Conservation (phyloP, 2,888 invertebrate genomes). For the Melangyna quadrimaculata region DNA sequence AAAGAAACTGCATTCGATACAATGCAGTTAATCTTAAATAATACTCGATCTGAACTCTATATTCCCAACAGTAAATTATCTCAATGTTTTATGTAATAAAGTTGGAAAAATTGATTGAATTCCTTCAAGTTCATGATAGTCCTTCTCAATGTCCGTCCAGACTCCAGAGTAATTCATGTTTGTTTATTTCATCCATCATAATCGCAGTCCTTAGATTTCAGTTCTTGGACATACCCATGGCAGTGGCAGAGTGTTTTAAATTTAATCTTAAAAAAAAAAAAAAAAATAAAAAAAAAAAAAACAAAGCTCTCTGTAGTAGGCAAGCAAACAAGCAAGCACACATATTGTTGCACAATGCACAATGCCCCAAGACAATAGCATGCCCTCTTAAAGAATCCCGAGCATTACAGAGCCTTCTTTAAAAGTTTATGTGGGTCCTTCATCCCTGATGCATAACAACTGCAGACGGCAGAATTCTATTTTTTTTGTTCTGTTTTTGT, state of each 20-base stretch:
- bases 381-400: constrained; percentile 23
- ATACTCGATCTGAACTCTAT: not conserved
- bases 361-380: constrained; percentile 48
- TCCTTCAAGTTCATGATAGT: constrained; percentile 22
- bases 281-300: not conserved
- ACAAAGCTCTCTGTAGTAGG: not conserved
- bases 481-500: not conserved
- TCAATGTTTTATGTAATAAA: not conserved
- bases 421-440: constrained; percentile 42
- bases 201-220: constrained; percentile 46
- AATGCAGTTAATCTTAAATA: constrained; percentile 14
- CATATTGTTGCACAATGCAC: not conserved
- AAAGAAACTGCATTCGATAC: not conserved
- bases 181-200: constrained; percentile 50
- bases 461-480: constrained; percentile 9
- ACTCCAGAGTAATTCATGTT: constrained; percentile 23
- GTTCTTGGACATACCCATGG: not conserved
- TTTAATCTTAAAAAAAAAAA: not conserved
- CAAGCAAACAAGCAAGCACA: not conserved
- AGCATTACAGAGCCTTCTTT: constrained; percentile 38
- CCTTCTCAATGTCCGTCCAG: not conserved
- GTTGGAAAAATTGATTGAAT: constrained; percentile 14
- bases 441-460: not conserved
- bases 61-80: not conserved
- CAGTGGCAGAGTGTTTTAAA: constrained; percentile 41